Conservation (phyloP, 2,113 vertebrate species). For the Upupa epops region DNA sequence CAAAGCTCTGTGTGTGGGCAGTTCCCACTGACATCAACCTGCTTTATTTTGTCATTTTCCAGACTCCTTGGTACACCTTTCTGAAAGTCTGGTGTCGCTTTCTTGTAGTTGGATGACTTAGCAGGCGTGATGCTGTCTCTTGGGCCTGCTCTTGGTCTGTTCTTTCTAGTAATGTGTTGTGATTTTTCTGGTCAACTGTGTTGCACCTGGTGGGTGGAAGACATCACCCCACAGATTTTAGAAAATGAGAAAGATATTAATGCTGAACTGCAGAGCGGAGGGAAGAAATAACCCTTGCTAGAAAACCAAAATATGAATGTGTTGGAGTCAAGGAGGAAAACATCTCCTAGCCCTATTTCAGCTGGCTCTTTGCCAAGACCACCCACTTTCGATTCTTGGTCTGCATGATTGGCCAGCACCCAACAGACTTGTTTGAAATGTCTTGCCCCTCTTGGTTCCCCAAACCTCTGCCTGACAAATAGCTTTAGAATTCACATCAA, state of each 20-base stretch:
- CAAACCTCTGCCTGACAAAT: background rate
- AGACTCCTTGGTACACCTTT: background rate
- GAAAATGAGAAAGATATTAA: background rate
- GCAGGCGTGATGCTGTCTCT: background rate
- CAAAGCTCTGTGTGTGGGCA: background rate
- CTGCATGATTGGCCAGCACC: background rate
- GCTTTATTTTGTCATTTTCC: background rate
- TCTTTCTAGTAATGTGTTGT: background rate
- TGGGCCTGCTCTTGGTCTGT: background rate
- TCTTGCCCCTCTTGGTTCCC: background rate
- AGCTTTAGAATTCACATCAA: slow-evolving; percentile 6
- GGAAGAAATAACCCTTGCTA: slow-evolving; percentile 16
- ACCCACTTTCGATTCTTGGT: slow-evolving; percentile 23
- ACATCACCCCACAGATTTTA: background rate
- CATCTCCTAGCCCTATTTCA: slow-evolving; percentile 19
- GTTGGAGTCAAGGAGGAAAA: slow-evolving; percentile 50
- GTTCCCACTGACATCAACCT: background rate
- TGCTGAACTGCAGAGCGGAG: slow-evolving; percentile 22
- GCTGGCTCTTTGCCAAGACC: slow-evolving; percentile 46
- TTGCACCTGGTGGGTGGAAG: slow-evolving; percentile 20
- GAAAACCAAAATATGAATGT: slow-evolving; percentile 12
- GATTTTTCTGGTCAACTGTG: background rate
- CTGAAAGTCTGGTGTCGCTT: background rate
- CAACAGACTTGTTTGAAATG: slow-evolving; percentile 4
- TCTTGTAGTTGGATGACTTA: background rate